A percentile compares a stretch with the other conserved stretches of the same genome.
Conservation (phyloP, 2,113 vertebrate species). For the Glareola pratincola region DNA sequence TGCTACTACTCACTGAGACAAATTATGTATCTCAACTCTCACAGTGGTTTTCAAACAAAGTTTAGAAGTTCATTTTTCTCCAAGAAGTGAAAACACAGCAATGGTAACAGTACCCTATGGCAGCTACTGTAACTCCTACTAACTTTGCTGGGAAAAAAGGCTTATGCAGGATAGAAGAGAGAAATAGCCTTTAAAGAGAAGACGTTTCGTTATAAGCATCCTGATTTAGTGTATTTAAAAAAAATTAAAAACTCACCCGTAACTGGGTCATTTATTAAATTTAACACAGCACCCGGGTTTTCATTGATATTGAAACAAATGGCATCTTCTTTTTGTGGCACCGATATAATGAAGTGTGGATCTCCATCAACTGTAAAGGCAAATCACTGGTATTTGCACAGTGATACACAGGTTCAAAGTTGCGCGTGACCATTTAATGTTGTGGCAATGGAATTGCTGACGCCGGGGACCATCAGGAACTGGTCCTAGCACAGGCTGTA, state of each 20-base stretch:
- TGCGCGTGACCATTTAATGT: neutral
- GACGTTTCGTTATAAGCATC: neutral
- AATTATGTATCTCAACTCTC: neutral
- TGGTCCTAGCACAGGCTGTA: neutral
- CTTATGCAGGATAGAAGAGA: neutral
- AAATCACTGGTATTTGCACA: neutral
- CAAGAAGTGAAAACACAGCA: neutral
- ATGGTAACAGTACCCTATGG: neutral
- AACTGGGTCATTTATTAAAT: slow-evolving; percentile 83
- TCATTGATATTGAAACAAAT: slow-evolving; percentile 94
- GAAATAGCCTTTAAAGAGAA: neutral
- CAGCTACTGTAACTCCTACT: neutral
- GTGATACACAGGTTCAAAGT: neutral
- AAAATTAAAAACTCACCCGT: slow-evolving; percentile 74
- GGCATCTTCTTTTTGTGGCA: slow-evolving; percentile 80
- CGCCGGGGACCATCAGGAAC: neutral
- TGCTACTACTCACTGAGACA: neutral
- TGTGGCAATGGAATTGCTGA: neutral
- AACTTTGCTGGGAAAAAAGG: neutral
- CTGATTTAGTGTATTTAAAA: neutral
- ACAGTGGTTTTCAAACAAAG: neutral
- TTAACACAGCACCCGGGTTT: slow-evolving; percentile 84
- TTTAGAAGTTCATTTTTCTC: neutral
- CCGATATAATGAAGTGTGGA: slow-evolving; percentile 91
- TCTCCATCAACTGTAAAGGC: slow-evolving; percentile 89